Evolutionary conservation across 2,888 invertebrate species (phyloP).

Genomic region (Oligia fasciuncula): DNA sequence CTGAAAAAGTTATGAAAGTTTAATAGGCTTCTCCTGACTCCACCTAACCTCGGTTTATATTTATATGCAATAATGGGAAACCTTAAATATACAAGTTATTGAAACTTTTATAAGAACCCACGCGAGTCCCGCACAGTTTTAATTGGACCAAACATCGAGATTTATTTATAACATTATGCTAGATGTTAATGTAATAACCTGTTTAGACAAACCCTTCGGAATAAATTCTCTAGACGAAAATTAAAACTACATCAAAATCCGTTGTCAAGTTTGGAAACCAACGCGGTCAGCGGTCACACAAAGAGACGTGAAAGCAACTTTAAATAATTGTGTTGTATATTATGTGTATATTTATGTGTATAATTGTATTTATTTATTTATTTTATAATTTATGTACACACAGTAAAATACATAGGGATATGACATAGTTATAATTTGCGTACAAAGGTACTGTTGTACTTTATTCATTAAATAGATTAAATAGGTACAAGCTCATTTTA

Average conservation of each 20-base stretch:
- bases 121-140: no score
- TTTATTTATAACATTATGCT: no score
- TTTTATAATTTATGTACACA: no score
- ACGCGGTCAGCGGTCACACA: neutral
- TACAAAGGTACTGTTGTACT: no score
- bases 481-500: neutral
- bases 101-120: no score
- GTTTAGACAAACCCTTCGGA: neutral
- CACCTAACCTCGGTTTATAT: neutral
- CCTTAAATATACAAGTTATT: no score
- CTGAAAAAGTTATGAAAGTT: neutral
- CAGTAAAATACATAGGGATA: no score
- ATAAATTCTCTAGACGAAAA: neutral
- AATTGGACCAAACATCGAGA: no score
- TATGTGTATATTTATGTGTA: neutral
- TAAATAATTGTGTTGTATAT: neutral
- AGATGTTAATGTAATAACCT: neutral
- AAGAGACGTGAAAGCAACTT: neutral
- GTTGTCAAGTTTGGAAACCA: neutral
- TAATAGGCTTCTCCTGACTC: neutral
- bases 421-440: no score
- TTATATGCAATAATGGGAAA: neutral
- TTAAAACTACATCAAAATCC: neutral
- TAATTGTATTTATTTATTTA: no score
- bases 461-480: neutral